Conservation (phyloP, 2,888 invertebrate species). For the Pristionchus arcanus region DNA sequence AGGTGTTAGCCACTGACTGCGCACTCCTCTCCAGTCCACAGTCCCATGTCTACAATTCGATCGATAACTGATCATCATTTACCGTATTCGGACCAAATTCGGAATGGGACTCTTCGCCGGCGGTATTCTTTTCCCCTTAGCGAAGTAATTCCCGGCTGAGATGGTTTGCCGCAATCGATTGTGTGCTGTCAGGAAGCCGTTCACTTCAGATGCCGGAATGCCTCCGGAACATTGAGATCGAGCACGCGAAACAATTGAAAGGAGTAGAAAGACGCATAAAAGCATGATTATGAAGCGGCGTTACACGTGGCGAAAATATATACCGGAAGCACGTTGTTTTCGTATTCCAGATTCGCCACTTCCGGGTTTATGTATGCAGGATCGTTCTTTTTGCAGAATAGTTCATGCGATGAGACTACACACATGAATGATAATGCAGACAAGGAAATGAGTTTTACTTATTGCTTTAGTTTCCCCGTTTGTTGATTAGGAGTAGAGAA, state of each 20-base stretch:
- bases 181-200: not conserved
- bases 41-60: slow-evolving; percentile 13
- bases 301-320: not conserved
- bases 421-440: not conserved
- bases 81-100: not conserved
- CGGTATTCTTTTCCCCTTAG: slow-evolving; percentile 13
- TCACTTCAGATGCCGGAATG: not conserved
- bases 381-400: not conserved
- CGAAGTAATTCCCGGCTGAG: slow-evolving; percentile 18
- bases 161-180: slow-evolving; percentile 3
- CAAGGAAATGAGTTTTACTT: not conserved
- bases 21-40: slow-evolving; percentile 17
- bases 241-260: not conserved
- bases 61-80: not conserved
- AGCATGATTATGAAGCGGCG: not conserved
- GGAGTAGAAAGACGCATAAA: not conserved
- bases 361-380: not conserved
- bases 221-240: not conserved
- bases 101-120: slow-evolving; percentile 31
- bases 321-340: not conserved
- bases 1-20: not conserved
- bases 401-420: not conserved
- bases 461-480: not conserved
- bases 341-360: not conserved
- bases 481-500: not conserved